phyloP scores from a whole-genome alignment of 2,113 vertebrate species.

The Heterotis niloticus region DNA sequence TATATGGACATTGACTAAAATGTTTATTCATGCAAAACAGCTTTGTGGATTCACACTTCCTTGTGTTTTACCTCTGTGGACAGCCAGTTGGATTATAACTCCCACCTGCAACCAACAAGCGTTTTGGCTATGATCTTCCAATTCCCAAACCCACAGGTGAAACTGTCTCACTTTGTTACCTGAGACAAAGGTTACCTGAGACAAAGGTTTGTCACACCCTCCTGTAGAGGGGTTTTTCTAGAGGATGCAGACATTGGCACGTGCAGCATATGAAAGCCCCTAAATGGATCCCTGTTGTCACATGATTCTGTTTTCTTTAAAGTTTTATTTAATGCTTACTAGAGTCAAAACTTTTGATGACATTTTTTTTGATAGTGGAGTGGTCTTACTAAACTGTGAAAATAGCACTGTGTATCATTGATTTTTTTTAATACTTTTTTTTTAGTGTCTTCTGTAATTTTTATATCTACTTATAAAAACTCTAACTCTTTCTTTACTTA shows the following conservation, averaged over 20 bases:
- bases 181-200: neutral
- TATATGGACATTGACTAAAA: too few relatives aligned
- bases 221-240: neutral
- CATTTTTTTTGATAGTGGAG: neutral
- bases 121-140: too few relatives aligned
- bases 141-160: neutral
- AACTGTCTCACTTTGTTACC: neutral
- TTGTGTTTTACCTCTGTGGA: too few relatives aligned
- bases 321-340: slow-evolving; percentile 2
- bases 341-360: neutral
- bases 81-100: neutral
- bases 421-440: neutral
- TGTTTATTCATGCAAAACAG: too few relatives aligned
- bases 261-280: neutral
- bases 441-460: neutral
- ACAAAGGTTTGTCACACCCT: neutral
- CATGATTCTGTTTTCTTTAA: neutral
- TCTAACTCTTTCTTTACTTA: neutral
- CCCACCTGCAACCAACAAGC: neutral
- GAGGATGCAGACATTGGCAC: neutral
- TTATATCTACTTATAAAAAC: too few relatives aligned
- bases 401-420: neutral
- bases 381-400: neutral
- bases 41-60: too few relatives aligned
- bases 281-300: neutral